Conservation (phyloP, 2,888 invertebrate species). For the Cosmopolites sordidus region DNA sequence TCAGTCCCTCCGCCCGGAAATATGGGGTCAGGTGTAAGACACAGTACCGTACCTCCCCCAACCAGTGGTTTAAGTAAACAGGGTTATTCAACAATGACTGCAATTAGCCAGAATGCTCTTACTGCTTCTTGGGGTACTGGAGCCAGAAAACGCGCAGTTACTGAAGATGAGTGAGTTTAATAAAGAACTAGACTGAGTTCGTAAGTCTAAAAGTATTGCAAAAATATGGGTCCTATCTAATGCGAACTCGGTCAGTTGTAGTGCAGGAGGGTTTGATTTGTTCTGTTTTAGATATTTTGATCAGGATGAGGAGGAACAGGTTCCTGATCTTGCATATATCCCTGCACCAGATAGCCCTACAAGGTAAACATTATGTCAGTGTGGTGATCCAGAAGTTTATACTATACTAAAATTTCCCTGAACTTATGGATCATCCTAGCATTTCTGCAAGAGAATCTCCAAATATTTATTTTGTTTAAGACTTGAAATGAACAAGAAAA, state of each 20-base stretch:
- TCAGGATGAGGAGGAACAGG: slow-evolving; percentile 73
- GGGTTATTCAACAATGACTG: slow-evolving; percentile 84
- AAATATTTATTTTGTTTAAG: slow-evolving; percentile 31
- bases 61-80: slow-evolving; percentile 66
- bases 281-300: slow-evolving; percentile 66
- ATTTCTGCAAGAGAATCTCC: not conserved
- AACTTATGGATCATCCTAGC: not conserved
- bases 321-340: slow-evolving; percentile 74
- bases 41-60: slow-evolving; percentile 33
- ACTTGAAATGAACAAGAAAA: slow-evolving; percentile 41
- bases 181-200: not conserved
- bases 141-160: slow-evolving; percentile 82
- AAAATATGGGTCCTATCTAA: too few relatives aligned
- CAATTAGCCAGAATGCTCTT: slow-evolving; percentile 82
- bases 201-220: not conserved
- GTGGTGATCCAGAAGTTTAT: too few relatives aligned
- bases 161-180: slow-evolving; percentile 83
- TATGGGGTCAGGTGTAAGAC: slow-evolving; percentile 7
- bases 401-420: not conserved
- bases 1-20: slow-evolving; percentile 24
- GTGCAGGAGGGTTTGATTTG: slow-evolving; percentile 14
- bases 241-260: slow-evolving; percentile 7
- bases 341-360: slow-evolving; percentile 93
- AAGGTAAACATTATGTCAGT: too few relatives aligned
- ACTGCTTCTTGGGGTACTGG: slow-evolving; percentile 67